phyloP scores from a whole-genome alignment of 2,113 vertebrate species.

The Empidonax alnorum region DNA sequence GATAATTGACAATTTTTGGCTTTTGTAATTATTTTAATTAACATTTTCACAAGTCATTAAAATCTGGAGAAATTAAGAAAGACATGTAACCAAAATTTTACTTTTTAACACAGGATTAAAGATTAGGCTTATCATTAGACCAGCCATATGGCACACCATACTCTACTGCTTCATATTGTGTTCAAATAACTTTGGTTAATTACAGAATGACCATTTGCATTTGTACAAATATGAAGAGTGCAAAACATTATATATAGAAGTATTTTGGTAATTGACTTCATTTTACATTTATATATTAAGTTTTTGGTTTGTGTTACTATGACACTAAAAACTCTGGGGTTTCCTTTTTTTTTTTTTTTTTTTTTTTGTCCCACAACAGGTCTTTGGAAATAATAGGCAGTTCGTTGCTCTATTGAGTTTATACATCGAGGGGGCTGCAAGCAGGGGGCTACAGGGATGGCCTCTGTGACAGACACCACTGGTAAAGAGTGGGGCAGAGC shows the following conservation, averaged over 20 bases:
- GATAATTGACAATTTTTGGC: not conserved
- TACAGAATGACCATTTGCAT: not conserved
- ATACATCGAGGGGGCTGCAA: not conserved
- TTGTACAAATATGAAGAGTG: not conserved
- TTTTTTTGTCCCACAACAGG: fast-evolving
- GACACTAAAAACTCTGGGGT: not conserved
- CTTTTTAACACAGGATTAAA: not conserved
- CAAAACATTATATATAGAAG: not conserved
- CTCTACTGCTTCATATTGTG: not conserved
- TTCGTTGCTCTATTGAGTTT: not conserved
- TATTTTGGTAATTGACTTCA: not conserved
- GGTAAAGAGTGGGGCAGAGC: not conserved
- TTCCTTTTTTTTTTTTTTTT: not conserved
- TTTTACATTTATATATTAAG: not conserved
- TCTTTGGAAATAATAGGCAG: not conserved
- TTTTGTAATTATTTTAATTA: not conserved
- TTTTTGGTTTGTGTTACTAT: not conserved
- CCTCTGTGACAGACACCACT: not conserved
- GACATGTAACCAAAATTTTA: not conserved
- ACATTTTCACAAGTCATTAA: not conserved
- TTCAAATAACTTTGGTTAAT: not conserved
- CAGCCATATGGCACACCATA: not conserved
- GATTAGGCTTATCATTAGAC: not conserved
- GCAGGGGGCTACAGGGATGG: not conserved
- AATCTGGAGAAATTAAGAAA: not conserved